A percentile compares a stretch with the other conserved stretches of the same genome.
Conservation (phyloP, 2,888 invertebrate genomes). For the Odontocerum albicorne region DNA sequence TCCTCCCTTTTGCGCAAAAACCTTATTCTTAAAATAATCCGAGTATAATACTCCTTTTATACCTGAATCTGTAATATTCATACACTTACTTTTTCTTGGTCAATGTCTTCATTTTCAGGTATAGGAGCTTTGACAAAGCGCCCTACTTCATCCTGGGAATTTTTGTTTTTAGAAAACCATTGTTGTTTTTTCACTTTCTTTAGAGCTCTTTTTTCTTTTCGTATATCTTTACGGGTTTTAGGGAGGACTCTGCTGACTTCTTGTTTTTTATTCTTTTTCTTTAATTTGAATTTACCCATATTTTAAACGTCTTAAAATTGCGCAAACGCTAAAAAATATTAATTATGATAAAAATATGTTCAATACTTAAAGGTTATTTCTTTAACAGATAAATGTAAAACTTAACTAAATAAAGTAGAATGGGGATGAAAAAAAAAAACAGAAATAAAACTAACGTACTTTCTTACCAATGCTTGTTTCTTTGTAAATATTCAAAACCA, state of each 20-base stretch:
- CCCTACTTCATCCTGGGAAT: conserved; percentile 37
- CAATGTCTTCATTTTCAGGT: conserved; percentile 25
- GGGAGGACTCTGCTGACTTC: conserved; percentile 37
- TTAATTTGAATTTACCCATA: conserved; percentile 31
- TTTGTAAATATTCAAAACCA: too few relatives aligned
- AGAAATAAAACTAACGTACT: too few relatives aligned
- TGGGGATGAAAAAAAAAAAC: too few relatives aligned
- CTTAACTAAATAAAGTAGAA: too few relatives aligned
- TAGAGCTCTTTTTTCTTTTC: conserved; percentile 69
- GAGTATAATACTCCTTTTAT: too few relatives aligned
- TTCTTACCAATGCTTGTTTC: too few relatives aligned
- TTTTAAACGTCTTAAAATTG: conserved; percentile 1
- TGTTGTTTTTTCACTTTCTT: conserved; percentile 64
- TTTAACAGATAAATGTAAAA: too few relatives aligned
- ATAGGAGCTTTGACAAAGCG: conserved; percentile 40
- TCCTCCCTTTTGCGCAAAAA: too few relatives aligned
- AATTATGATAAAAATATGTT: background rate
- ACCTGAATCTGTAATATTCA: too few relatives aligned
- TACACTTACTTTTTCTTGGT: too few relatives aligned
- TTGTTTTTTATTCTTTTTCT: conserved; percentile 33
- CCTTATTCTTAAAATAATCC: too few relatives aligned
- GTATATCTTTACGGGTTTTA: conserved; percentile 66
- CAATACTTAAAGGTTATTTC: too few relatives aligned
- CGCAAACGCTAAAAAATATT: conserved; percentile 2
- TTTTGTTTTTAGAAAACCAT: conserved; percentile 47